Base-by-base conservation (phyloP, 2,888 invertebrate genomes). In the Lasioglossum leucozonium region DNA sequence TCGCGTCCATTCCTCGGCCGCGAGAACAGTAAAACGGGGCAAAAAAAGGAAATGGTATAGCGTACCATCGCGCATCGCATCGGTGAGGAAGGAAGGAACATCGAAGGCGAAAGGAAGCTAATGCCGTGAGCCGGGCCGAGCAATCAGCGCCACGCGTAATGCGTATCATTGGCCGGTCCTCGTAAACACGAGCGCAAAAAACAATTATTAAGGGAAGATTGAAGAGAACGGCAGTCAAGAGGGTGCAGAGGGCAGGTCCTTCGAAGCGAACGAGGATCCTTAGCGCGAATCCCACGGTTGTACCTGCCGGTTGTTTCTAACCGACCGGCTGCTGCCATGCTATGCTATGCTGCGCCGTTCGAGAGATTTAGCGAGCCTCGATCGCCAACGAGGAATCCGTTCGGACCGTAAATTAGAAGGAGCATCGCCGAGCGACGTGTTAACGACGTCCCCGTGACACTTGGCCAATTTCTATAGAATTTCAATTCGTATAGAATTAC, bases 141-240 rank as follows among this genome's bases (percentile, higher is more conserved):
- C 90, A 89, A 90, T 86, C 90, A 88, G 73, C 87, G 85, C 86
- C 85, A 91, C 88, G 85, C 85, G 83, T 90, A 91, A 91, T 89
- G 90, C 91, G 90, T 92, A 91, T 90, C 92, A 92, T 92, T 91
- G 91, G 87, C 81, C 74, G 80, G 83, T 85, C 87, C 85, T 89
- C 89, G 81, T 89, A 89, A 89, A 89, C 84, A 86, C 79, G 87
- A 78, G 80, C 71, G 82, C 82, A 87, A 85, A 89, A 89, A 89
- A 89, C 89, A 89, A 89, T 89, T 89, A 89, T 89, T 87, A 87
- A 88, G 82, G 86, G 80, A 80, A 87, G 89, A 89, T 88, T 85
- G 87, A 87, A 87, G 85, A 84, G 85, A 85, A 77, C 81, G 75
- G 80, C 80, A 83, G 77, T 72, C 65, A 77, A 71, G 58, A 67